phyloP scores from a whole-genome alignment of 1,140 invertebrate genomes.

The Paraescarpia echinospica region DNA sequence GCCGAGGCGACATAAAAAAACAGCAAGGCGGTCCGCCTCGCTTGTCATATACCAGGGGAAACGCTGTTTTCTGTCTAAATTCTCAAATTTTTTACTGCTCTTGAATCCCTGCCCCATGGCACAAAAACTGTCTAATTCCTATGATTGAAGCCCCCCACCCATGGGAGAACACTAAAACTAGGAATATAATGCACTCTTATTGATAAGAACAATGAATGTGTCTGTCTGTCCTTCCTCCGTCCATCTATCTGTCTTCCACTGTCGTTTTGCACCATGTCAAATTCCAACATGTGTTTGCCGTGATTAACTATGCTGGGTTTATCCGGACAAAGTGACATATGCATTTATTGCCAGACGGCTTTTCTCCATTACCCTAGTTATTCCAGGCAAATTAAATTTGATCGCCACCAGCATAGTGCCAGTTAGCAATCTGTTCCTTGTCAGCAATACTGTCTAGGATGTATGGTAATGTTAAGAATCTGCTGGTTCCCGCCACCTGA shows the following conservation, averaged over 20 bases:
- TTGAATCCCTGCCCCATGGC: no score
- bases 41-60: no score
- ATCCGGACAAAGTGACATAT: not conserved
- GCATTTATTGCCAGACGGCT: not conserved
- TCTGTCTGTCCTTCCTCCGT: no score
- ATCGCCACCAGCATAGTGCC: not conserved
- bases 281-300: not conserved
- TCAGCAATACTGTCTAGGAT: not conserved
- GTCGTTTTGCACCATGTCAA: not conserved
- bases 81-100: no score
- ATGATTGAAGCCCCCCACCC: no score
- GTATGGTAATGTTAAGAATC: not conserved
- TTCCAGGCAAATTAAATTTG: slow-evolving; percentile 1
- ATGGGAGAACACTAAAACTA: no score
- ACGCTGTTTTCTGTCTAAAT: no score
- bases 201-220: no score
- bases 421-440: not conserved
- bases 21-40: no score
- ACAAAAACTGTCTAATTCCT: no score
- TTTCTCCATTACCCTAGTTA: not conserved
- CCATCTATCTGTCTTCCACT: not conserved
- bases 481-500: not conserved
- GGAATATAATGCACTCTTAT: no score
- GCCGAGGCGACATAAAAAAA: no score
- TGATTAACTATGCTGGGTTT: not conserved